These are phyloP conservation scores for Cacoxenus indagator DNA, from an alignment of 2,888 invertebrate species.

Conservation along the genomic window DNA sequence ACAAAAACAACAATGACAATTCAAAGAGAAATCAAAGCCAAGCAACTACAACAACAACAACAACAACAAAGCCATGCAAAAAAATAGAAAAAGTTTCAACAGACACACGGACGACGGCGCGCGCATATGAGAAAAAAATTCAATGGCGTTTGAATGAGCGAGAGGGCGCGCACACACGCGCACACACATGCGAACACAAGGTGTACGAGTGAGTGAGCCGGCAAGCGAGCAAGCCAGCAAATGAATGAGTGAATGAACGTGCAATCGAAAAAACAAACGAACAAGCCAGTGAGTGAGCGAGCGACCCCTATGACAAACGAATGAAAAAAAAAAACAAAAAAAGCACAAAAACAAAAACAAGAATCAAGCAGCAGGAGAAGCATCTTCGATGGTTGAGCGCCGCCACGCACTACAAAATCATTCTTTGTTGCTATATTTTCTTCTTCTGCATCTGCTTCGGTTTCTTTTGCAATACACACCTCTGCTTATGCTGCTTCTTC, in stretches of 20 bases:
- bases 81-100: constrained; percentile 27
- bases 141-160: constrained; percentile 60
- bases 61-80: constrained; percentile 53
- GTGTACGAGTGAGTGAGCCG: background rate
- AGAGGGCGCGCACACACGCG: constrained; percentile 35
- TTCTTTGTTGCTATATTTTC: no score
- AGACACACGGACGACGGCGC: constrained; percentile 21
- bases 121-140: constrained; percentile 39
- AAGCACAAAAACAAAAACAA: background rate
- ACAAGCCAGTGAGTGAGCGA: background rate
- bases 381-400: background rate
- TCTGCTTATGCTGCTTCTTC: no score
- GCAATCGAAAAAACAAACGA: background rate
- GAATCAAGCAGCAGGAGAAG: background rate
- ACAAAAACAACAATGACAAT: constrained; percentile 26
- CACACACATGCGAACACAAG: no score
- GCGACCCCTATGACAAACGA: background rate
- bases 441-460: no score
- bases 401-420: no score
- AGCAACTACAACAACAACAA: constrained; percentile 35
- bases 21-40: constrained; percentile 27
- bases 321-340: background rate
- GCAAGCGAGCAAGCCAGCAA: background rate
- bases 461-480: no score
- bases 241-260: background rate